phyloP scores from a whole-genome alignment of 2,113 vertebrate genomes.

The Varanus komodoensis region DNA sequence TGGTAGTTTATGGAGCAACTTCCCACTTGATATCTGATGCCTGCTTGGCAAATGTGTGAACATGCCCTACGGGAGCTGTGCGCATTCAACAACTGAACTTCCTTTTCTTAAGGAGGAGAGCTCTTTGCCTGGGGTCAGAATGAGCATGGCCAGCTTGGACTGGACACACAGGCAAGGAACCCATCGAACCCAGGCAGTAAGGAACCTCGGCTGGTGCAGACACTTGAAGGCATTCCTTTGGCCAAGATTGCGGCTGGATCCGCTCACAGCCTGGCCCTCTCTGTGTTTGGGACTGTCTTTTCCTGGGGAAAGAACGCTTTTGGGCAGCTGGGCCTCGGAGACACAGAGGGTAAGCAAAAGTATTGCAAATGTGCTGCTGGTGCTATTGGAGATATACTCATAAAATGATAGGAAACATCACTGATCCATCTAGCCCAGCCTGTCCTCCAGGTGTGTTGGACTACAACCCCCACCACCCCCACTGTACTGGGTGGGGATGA shows the following conservation, averaged over 20 bases:
- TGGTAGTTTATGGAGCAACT: too few species aligned
- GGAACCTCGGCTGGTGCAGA: constrained; percentile 81
- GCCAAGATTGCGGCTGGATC: constrained; percentile 89
- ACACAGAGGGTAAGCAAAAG: constrained; percentile 80
- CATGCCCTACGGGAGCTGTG: too few species aligned
- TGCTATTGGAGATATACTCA: neutral
- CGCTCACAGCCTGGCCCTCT: constrained; percentile 87
- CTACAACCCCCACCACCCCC: neutral
- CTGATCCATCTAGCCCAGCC: neutral
- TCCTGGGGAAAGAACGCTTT: constrained; percentile 91
- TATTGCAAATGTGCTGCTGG: neutral
- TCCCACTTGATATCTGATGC: too few species aligned
- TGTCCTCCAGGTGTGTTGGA: neutral
- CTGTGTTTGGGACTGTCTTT: constrained; percentile 89
- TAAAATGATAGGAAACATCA: neutral
- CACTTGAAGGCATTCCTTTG: constrained; percentile 85
- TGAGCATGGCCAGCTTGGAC: constrained; percentile 86
- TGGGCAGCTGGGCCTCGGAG: constrained; percentile 92
- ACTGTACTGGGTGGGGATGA: neutral
- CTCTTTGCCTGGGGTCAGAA: constrained; percentile 93
- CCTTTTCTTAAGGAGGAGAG: constrained; percentile 82
- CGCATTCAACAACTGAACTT: neutral
- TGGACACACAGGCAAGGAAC: constrained; percentile 69
- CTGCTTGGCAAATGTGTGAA: too few species aligned
- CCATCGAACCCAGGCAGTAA: neutral